Base-by-base conservation (phyloP, 2,113 vertebrate genomes). In the Larimichthys crocea region DNA sequence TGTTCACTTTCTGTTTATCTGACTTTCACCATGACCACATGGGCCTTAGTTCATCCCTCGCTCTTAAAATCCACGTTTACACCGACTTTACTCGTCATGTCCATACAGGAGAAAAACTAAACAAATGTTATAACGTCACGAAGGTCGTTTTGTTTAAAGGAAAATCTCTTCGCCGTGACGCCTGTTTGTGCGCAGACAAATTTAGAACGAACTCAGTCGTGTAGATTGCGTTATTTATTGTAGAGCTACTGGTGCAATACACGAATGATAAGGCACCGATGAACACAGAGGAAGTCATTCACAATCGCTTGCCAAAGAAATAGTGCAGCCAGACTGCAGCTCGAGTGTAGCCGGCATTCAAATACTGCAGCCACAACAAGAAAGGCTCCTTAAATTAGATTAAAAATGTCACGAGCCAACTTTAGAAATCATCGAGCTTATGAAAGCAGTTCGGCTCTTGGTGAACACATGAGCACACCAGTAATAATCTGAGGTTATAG, bases 1-100 rank as follows among this genome's bases (percentile, higher is more conserved):
- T 6, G 5, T 69, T 84, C 84, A 81, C 84, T 90, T 86, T 91
- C 89, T 8, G 4, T 91, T 89, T 44, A 3, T 3, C 26, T 20
- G 0, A 52, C 10, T 70, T 0, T 40, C 6, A 56, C 9, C 44
- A 46, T 26, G 20, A 12, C 31, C 62, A 56, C 49, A 2, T 15
- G 15, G 6, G 16, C 20, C 22, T 24, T 4, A 12, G 4, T 35
- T 44, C 46, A 46, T 6, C 48, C 10, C 8, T 10, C 35, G 42
- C 2, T 10, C 56, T 20, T 16, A 2, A 16, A 19, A 14, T 40
- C 3, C 1, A 2, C 16, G 35, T 8, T 52, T 22, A 1, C 9
- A 46, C 44, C 3, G 14, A 17, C 29, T 53, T 44, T 9, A 31
- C 40, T 22, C 24, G 11, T 11, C 4, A 57, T 11, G 10, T 2